A percentile compares a stretch with the other conserved stretches of the same genome.
Evolutionary conservation across 2,797 vertebrate genomes (phyloP).

Genomic region (Pristis pectinata): DNA sequence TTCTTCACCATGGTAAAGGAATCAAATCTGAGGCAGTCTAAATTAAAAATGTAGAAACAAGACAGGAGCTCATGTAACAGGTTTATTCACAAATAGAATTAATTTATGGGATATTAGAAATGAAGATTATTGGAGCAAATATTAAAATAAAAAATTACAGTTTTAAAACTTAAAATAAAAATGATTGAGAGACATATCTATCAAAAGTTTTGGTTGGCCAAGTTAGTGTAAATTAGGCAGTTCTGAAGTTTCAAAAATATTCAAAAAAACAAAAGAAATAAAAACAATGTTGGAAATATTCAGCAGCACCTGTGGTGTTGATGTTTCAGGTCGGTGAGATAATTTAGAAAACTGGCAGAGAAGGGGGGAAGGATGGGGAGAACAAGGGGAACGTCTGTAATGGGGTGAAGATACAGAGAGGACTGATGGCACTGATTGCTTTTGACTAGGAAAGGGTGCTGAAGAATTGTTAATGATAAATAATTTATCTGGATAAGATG

Average conservation of each 20-base stretch:
- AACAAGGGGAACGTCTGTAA: too few relatives aligned
- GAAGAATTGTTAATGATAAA: too few relatives aligned
- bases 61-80: neutral
- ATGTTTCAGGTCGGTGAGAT: too few relatives aligned
- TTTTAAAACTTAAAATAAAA: neutral
- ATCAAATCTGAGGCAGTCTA: neutral
- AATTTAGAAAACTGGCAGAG: too few relatives aligned
- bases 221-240: neutral
- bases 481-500: too few relatives aligned
- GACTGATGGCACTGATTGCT: too few relatives aligned
- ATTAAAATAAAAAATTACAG: neutral
- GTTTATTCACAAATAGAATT: neutral
- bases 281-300: too few relatives aligned
- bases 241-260: neutral
- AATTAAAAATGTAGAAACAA: neutral
- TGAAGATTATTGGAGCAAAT: neutral
- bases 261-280: too few relatives aligned
- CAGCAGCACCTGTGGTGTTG: too few relatives aligned
- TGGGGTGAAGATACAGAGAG: too few relatives aligned
- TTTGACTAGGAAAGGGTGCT: too few relatives aligned
- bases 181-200: neutral
- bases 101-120: neutral
- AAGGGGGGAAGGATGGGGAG: too few relatives aligned
- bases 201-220: neutral
- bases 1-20: neutral